These are phyloP conservation scores for Sicus ferrugineus DNA, from an alignment of 2,888 invertebrate species.

Conservation along the genomic window DNA sequence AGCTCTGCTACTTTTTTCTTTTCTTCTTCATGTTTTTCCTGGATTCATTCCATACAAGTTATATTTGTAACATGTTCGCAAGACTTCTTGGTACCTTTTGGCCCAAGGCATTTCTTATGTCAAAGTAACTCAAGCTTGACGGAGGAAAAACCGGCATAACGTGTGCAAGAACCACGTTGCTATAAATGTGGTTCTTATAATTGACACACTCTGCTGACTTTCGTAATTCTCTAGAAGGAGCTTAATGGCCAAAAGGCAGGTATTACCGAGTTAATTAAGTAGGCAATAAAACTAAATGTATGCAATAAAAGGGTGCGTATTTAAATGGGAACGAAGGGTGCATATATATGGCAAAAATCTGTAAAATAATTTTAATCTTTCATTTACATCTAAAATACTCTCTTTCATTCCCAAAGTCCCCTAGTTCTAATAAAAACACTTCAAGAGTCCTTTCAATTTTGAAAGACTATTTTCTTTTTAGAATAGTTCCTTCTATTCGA, in stretches of 20 bases:
- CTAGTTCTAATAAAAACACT: too few relatives aligned
- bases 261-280: too few relatives aligned
- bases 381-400: too few relatives aligned
- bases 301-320: too few relatives aligned
- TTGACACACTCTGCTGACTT: constrained; percentile 7
- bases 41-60: constrained; percentile 4
- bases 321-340: too few relatives aligned
- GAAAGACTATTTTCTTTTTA: too few relatives aligned
- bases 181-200: constrained; percentile 11
- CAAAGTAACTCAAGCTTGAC: constrained; percentile 2
- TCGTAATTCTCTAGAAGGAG: neutral
- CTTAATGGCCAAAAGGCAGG: neutral
- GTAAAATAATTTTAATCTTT: too few relatives aligned
- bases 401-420: too few relatives aligned
- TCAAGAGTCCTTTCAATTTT: too few relatives aligned
- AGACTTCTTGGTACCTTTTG: neutral
- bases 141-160: neutral
- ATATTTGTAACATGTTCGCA: constrained; percentile 7
- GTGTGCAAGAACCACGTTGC: neutral
- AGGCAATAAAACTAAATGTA: too few relatives aligned
- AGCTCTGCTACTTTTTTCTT: neutral
- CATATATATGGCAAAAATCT: too few relatives aligned
- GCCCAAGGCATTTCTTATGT: neutral
- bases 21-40: neutral
- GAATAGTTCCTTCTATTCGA: too few relatives aligned